Conservation (phyloP, 2,113 vertebrate genomes). For the Nicator chloris region DNA sequence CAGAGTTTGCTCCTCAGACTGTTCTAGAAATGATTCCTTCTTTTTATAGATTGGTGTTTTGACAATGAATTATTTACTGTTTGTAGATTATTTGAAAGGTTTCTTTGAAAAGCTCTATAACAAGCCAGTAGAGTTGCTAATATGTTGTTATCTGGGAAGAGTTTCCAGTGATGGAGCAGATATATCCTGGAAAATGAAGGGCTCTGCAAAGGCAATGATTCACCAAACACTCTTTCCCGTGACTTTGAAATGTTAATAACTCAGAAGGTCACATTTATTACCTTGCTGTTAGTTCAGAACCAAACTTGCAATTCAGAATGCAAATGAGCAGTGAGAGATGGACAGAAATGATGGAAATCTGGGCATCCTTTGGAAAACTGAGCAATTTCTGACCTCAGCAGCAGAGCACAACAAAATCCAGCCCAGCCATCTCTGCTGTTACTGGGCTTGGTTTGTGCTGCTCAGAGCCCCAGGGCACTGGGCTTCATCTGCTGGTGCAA, state of each 20-base stretch:
- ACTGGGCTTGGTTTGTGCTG: neutral
- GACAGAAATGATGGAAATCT: neutral
- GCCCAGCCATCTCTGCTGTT: rapidly evolving
- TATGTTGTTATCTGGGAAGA: neutral
- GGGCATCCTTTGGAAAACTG: neutral
- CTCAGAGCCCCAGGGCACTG: neutral
- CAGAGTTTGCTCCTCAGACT: neutral
- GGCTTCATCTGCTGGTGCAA: rapidly evolving
- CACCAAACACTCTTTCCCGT: neutral
- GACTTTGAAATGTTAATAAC: neutral
- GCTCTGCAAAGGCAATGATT: neutral
- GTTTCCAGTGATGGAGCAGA: neutral
- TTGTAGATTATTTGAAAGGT: neutral
- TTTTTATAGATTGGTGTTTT: neutral
- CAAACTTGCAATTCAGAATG: neutral
- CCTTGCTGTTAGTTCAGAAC: neutral
- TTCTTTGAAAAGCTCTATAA: neutral
- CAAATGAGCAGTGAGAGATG: neutral
- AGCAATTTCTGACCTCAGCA: neutral
- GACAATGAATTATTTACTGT: neutral
- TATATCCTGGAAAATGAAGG: neutral
- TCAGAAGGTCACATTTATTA: neutral
- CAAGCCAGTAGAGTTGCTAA: neutral
- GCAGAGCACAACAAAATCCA: neutral
- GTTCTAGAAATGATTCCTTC: neutral